phyloP scores from a whole-genome alignment of 2,113 vertebrate species.

The Siniperca knerii region DNA sequence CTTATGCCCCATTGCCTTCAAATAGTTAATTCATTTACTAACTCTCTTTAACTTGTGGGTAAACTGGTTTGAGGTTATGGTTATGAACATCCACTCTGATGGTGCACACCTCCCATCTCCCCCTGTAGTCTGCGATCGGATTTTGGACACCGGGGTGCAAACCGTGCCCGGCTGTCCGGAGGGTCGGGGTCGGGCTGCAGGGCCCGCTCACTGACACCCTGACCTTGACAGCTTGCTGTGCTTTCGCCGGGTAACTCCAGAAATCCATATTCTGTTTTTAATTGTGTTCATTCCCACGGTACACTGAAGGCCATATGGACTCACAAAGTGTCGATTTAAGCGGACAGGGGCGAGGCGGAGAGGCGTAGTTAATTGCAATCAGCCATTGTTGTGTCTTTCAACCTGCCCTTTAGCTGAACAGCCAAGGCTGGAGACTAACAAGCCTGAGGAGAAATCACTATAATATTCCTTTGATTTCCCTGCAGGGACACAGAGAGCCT shows the following conservation, averaged over 20 bases:
- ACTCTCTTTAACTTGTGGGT: neutral
- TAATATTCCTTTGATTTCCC: conserved; percentile 71
- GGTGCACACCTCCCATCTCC: neutral
- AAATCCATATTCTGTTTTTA: conserved; percentile 86
- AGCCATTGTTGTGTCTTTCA: conserved; percentile 85
- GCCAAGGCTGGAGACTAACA: conserved; percentile 75
- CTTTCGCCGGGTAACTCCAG: conserved; percentile 78
- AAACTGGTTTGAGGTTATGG: neutral
- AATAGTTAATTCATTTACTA: neutral
- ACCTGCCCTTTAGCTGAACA: conserved; percentile 72
- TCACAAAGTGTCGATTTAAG: conserved; percentile 84
- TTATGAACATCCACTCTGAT: neutral
- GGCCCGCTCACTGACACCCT: conserved; percentile 78
- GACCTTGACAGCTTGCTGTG: conserved; percentile 85
- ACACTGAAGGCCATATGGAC: conserved; percentile 81
- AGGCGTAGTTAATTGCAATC: conserved; percentile 86
- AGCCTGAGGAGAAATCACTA: conserved; percentile 64
- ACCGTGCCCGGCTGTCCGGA: conserved; percentile 27
- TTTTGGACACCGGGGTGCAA: conserved; percentile 7
- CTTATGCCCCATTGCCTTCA: neutral
- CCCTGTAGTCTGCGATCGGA: neutral
- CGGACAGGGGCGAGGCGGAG: conserved; percentile 78
- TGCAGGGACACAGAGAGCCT: conserved; percentile 22
- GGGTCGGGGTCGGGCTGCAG: conserved; percentile 30
- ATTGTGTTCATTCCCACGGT: conserved; percentile 87